Percentiles rank a stretch among this genome's conserved stretches.
Evolutionary conservation across 2,113 vertebrate species (phyloP).

Genomic region (Carassius carassius): DNA sequence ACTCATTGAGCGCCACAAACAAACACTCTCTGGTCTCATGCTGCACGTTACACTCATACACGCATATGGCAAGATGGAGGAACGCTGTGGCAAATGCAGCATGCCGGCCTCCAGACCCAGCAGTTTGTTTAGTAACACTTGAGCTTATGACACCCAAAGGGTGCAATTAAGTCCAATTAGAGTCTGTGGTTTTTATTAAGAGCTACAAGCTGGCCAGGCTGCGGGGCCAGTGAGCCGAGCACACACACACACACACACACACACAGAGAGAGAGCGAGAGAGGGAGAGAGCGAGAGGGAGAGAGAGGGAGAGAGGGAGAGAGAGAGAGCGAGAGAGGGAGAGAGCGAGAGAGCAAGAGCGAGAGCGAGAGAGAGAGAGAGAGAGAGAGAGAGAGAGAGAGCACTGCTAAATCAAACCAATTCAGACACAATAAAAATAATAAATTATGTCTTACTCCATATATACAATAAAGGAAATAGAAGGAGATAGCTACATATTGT

Average conservation of each 20-base stretch:
- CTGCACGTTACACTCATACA: conserved; percentile 42
- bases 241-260: background rate
- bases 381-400: background rate
- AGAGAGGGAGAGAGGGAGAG: background rate
- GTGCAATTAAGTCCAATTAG: conserved; percentile 83
- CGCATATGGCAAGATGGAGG: conserved; percentile 49
- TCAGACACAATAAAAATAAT: conserved; percentile 28
- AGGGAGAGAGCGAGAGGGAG: background rate
- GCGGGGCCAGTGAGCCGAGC: conserved; percentile 65
- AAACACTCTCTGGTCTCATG: conserved; percentile 38
- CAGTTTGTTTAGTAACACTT: conserved; percentile 80
- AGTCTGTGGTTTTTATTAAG: conserved; percentile 85
- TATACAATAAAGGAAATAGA: background rate
- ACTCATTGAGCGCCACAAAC: conserved; percentile 49
- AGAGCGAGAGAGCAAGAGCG: background rate
- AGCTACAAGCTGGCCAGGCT: conserved; percentile 82
- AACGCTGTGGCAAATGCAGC: conserved; percentile 57
- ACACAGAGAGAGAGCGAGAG: too few species aligned
- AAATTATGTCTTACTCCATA: conserved; percentile 4
- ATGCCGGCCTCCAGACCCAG: conserved; percentile 74
- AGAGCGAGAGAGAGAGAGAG: background rate
- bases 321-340: background rate
- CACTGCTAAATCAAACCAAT: conserved; percentile 9
- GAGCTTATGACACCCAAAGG: conserved; percentile 81
- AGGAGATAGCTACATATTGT: conserved; percentile 12